phyloP scores from a whole-genome alignment of 2,797 vertebrate genomes.

The Anguilla pacifica region DNA sequence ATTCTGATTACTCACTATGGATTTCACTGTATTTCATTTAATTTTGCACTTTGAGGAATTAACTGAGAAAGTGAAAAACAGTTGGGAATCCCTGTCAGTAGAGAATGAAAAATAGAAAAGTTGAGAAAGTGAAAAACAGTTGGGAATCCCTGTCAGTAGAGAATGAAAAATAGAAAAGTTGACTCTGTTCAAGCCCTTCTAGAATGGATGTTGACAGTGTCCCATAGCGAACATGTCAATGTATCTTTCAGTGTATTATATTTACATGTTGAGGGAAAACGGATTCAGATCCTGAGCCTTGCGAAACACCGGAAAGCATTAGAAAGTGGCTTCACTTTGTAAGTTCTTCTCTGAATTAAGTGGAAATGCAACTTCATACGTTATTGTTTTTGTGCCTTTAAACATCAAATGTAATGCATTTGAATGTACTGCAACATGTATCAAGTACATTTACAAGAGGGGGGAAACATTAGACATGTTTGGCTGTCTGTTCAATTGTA shows the following conservation, averaged over 20 bases:
- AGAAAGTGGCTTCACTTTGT: neutral
- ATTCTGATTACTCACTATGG: neutral
- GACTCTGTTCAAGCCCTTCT: no score
- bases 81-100: neutral
- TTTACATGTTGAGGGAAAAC: neutral
- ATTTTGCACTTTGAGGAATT: neutral
- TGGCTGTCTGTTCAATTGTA: neutral
- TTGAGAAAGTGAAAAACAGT: neutral
- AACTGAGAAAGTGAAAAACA: neutral
- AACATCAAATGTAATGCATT: neutral
- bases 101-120: neutral
- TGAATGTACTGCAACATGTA: neutral
- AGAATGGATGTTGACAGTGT: no score
- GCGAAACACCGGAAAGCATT: neutral
- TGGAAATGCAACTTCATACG: neutral
- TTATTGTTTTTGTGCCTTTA: neutral
- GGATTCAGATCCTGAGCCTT: neutral
- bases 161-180: neutral
- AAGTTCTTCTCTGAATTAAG: neutral
- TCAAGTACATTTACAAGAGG: neutral
- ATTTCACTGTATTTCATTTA: neutral
- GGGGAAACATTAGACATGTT: neutral
- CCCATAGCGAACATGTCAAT: no score
- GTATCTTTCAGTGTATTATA: no score
- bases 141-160: neutral